Evolutionary conservation across 2,888 invertebrate genomes (phyloP).

Genomic region (Tetropium fuscum): DNA sequence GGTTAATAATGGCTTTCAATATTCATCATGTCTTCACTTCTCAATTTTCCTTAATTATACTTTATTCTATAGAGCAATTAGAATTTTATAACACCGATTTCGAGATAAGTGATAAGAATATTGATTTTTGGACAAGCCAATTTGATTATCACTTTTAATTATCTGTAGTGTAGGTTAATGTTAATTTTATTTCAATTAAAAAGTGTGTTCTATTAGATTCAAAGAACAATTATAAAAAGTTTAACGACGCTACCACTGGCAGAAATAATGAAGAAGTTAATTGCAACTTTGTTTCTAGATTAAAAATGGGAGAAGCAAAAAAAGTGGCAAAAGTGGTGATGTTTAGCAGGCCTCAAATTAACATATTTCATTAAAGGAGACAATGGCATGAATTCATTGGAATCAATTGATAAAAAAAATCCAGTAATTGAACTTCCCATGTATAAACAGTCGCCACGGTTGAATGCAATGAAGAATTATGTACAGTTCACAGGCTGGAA

Average conservation of each 20-base stretch:
- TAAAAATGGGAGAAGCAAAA: conserved; percentile 1
- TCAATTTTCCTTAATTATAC: too few species aligned
- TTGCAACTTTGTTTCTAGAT: neutral
- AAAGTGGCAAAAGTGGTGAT: neutral
- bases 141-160: too few species aligned
- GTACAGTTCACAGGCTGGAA: conserved; percentile 15
- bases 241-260: conserved; percentile 3
- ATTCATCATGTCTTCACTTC: too few species aligned
- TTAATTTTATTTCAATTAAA: too few species aligned
- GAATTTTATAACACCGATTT: too few species aligned
- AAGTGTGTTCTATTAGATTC: too few species aligned
- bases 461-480: conserved; percentile 42
- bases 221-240: too few species aligned
- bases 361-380: conserved; percentile 26
- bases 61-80: too few species aligned
- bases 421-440: conserved; percentile 37
- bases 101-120: too few species aligned
- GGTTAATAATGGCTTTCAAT: too few species aligned
- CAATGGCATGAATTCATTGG: conserved; percentile 17
- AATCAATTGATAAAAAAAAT: conserved; percentile 17
- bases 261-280: conserved; percentile 10
- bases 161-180: too few species aligned
- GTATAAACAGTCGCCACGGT: conserved; percentile 46
- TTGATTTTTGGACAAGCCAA: too few species aligned
- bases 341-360: conserved; percentile 11